Base-by-base conservation (phyloP, 2,113 vertebrate species). In the Onychostoma macrolepis region DNA sequence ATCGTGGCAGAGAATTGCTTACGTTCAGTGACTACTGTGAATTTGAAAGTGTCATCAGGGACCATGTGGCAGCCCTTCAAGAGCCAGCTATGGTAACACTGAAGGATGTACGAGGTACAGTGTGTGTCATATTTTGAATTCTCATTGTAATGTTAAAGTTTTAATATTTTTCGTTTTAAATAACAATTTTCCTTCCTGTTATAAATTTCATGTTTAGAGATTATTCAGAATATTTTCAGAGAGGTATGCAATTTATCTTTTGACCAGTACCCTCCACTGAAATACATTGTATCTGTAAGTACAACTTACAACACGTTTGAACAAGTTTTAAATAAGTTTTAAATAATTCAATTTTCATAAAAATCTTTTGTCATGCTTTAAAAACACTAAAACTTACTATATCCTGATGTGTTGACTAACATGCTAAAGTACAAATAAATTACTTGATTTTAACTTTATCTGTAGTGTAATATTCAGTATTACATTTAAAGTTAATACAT, bases 1-100 rank as follows among this genome's bases (percentile, higher is more conserved):
- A 86, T 72, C 78, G 85, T 45, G 78, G 78, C 4, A 61, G 85
- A 43, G 85, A 86, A 45, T 43, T 86, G 77, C 33, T 82, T 0
- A 87, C 79, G 0, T 87, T 87, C 56, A 63, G 4, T 75, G 79
- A 87, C 0, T 87, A 4, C 24, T 38, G 6, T 30, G 50, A 72
- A 21, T 83, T 63, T 72, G 79, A 87, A 50, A 2, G 8, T 36
- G 48, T 83, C 33, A 58, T 83, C 67, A 33, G 61, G 36, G 19
- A 83, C 0, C 79, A 87, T 12, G 79, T 82, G 26, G 43, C 69
- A 36, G 69, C 36, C 6, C 85, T 87, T 72, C 36, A 65, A 65
- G 50, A 65, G 28, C 79, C 79, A 82, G 79, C 86, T 19, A 48
- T 87, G 21, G 4, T 15, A n/a, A 87, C 67, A 45, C 69, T 87